Evolutionary conservation across 2,797 vertebrate genomes (phyloP), one percentile per base, ranked within the genome.

Genomic region (Channa striata): DNA sequence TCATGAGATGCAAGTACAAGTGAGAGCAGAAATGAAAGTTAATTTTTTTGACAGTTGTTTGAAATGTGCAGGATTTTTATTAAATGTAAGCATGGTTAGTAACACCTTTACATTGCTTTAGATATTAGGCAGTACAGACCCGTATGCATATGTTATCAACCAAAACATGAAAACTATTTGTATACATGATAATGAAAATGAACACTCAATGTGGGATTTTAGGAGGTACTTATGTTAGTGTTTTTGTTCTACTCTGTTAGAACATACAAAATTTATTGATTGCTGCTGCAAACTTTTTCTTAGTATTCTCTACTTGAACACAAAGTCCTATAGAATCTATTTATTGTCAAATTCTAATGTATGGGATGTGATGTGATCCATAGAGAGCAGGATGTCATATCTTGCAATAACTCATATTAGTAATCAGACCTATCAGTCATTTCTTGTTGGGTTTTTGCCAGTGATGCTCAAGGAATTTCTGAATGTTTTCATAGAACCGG

Each of bases 1-100:
- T n/a, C n/a, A n/a, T n/a, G n/a, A n/a, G n/a, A n/a, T n/a, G n/a
- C n/a, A n/a, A n/a, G n/a, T n/a, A n/a, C n/a, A n/a, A n/a, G n/a
- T n/a, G n/a, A n/a, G n/a, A n/a, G n/a, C n/a, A n/a, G n/a, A n/a
- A n/a, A n/a, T n/a, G n/a, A n/a, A n/a, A n/a, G n/a, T n/a, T n/a
- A n/a, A n/a, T n/a, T n/a, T n/a, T n/a, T n/a, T n/a, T n/a, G 52
- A 19, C 37, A 44, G 47, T 10, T 51, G 43, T 67, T 19, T 52
- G 11, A 50, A 39, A 46, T 40, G 56, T 39, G 20, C n/a, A 58
- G 21, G 33, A 44, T 69, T 70, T 59, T 47, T 2, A 39, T 17
- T 20, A 40, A 58, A 21, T 39, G 37, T 74, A 68, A 69, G 63
- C 21, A 21, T 65, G 30, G 56, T 21, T 66, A 17, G 11, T 17